Conservation (phyloP, 2,113 vertebrate genomes). For the Centropus bengalensis region DNA sequence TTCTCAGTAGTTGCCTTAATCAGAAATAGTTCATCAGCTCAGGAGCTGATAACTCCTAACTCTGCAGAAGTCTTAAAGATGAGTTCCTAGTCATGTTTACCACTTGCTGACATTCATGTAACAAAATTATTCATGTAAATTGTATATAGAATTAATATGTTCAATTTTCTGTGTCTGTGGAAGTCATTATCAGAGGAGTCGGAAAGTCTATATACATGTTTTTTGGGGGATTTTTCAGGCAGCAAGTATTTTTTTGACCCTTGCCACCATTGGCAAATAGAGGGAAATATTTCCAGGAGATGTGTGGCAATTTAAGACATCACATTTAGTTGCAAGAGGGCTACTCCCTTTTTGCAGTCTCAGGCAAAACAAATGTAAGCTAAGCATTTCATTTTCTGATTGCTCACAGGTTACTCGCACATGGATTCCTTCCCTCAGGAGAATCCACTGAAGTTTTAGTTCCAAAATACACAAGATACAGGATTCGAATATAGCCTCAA, state of each 20-base stretch:
- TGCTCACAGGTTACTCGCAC: background rate
- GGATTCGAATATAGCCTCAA: conserved; percentile 29
- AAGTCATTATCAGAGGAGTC: background rate
- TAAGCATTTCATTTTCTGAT: background rate
- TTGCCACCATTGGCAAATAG: background rate
- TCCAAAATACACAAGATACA: background rate
- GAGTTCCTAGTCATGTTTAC: background rate
- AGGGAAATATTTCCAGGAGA: background rate
- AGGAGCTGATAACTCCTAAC: background rate
- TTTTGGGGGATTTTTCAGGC: background rate
- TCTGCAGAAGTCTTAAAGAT: background rate
- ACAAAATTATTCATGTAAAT: background rate
- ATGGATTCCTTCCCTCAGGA: background rate
- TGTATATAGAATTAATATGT: background rate
- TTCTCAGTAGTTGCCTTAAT: background rate
- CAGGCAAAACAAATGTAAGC: background rate
- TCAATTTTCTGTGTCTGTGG: background rate
- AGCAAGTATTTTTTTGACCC: background rate
- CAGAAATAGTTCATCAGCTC: background rate
- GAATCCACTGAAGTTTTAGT: background rate
- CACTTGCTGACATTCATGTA: background rate
- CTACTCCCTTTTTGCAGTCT: background rate
- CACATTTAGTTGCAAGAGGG: background rate
- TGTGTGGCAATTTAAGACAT: background rate
- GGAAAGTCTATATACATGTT: background rate